Evolutionary conservation across 2,888 invertebrate species (phyloP).

Genomic region (Acanthosoma haemorrhoidale): DNA sequence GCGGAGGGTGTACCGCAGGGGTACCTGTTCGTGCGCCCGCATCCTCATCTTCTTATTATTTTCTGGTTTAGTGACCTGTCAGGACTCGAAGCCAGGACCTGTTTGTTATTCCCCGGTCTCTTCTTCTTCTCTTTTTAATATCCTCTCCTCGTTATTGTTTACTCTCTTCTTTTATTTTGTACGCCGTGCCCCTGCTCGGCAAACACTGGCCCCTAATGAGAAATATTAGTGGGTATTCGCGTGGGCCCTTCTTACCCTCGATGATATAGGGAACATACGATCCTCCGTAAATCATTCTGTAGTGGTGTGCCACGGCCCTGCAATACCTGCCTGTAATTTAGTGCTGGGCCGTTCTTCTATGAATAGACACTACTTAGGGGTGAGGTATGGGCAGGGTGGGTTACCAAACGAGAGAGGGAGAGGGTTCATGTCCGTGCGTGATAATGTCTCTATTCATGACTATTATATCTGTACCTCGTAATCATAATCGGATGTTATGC

Average conservation of each 20-base stretch:
- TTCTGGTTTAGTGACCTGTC: neutral
- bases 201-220: neutral
- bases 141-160: conserved; percentile 1
- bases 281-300: too few relatives aligned
- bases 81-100: neutral
- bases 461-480: too few relatives aligned
- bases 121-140: neutral
- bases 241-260: neutral
- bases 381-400: too few relatives aligned
- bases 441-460: too few relatives aligned
- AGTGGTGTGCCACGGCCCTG: too few relatives aligned
- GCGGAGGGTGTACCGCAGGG: neutral
- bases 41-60: neutral
- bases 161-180: conserved; percentile 1
- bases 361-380: too few relatives aligned
- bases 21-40: neutral
- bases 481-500: too few relatives aligned
- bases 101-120: neutral
- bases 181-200: neutral
- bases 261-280: too few relatives aligned
- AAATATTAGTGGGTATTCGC: neutral
- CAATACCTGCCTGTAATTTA: too few relatives aligned
- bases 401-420: too few relatives aligned
- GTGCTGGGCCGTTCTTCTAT: too few relatives aligned
- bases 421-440: too few relatives aligned